Conservation (phyloP, 1,140 invertebrate genomes). For the Atta colombica region DNA sequence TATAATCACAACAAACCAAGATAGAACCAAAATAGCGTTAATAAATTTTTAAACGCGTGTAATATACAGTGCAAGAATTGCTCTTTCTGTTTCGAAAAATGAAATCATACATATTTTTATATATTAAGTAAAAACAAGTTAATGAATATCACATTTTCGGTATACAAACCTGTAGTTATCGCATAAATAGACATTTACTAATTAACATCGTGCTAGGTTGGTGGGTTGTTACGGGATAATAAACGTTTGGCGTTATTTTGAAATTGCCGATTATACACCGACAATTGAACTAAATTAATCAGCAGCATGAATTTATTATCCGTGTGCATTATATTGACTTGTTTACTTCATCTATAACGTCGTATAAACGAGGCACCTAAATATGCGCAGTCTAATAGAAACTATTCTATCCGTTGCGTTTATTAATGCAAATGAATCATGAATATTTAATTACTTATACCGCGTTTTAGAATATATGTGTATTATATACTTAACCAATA, state of each 20-base stretch:
- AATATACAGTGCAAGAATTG: neutral
- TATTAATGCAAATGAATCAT: constrained; percentile 46
- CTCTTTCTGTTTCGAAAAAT: neutral
- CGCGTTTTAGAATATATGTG: neutral
- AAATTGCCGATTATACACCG: constrained; percentile 56
- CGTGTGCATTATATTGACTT: constrained; percentile 47
- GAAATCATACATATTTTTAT: neutral
- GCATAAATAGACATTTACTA: constrained; percentile 61
- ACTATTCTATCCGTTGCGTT: constrained; percentile 33
- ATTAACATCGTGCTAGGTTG: constrained; percentile 46
- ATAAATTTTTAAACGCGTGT: neutral
- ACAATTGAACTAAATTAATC: constrained; percentile 58
- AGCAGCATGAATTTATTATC: constrained; percentile 53
- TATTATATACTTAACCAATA: constrained; percentile 4
- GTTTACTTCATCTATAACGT: constrained; percentile 58
- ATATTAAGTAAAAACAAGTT: neutral
- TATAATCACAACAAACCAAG: neutral
- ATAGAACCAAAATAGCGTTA: neutral
- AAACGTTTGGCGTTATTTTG: constrained; percentile 60
- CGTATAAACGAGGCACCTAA: constrained; percentile 55
- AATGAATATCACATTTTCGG: constrained; percentile 5
- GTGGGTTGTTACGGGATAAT: constrained; percentile 51
- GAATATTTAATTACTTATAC: constrained; percentile 47
- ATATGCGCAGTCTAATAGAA: constrained; percentile 51
- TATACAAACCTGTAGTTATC: constrained; percentile 35